Base-by-base conservation (phyloP, 2,113 vertebrate genomes). In the Myiozetetes cayanensis region DNA sequence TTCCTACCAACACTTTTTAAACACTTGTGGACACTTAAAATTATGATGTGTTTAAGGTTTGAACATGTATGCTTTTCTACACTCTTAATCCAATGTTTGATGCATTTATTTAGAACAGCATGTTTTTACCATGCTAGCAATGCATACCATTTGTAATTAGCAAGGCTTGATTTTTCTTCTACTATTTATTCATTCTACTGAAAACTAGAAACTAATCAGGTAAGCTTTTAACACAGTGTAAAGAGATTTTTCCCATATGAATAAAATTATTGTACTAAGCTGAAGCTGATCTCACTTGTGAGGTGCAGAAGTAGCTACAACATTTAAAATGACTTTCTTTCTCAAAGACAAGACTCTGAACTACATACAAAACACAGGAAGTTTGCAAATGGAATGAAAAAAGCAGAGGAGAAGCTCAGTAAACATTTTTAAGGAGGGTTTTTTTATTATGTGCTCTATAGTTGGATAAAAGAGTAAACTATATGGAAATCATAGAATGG, bases 21-120 rank as follows among this genome's bases (percentile, higher is more conserved):
- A 98, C 97, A 98, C 97, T 98, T 98, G 97, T 27, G 93, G 97
- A 98, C 84, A 91, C 97, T 98, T 98, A 98, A 98, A 98, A 98
- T 98, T 98, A 98, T 98, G 98, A 98, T 96, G 98, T 98, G 97
- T 97, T 98, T 98, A 98, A 97, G 98, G 97, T 98, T 96, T 96
- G 92, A 97, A 97, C 97, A 97, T 95, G 56, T 97, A 97, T 97
- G 95, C 97, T 98, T 98, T 98, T 98, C 98, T 98, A 94, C 97
- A 97, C 98, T 96, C 94, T 92, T 98, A 98, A 98, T 98, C 96
- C 96, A 97, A 97, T 46, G 66, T 90, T 90, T 96, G 82, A 93
- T 94, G 80, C 70, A 71, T 94, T 97, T 96, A 96, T 95, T 93
- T 86, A 83, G 80, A 96, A 95, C 58, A 95, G 94, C 83, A 66